Base-by-base conservation (phyloP, 2,888 invertebrate species). In the Dione vanillae region DNA sequence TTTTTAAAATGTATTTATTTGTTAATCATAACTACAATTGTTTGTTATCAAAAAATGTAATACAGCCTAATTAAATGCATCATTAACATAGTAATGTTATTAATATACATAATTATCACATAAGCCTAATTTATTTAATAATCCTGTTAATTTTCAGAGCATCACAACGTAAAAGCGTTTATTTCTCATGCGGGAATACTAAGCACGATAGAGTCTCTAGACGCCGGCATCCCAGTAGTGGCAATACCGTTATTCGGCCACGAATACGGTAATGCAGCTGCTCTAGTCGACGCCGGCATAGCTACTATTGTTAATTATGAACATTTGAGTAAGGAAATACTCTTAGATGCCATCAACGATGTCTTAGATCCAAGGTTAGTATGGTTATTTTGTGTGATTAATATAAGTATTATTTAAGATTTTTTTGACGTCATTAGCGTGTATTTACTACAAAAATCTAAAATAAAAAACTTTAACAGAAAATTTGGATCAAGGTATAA, bases 171-270 rank as follows among this genome's bases (percentile, higher is more conserved):
- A 0, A 95, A 94, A 75, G 91, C 94, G 0, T 96, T 96, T 78
- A 94, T 96, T 76, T 93, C 95, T 0, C 96, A 96, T 78, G 95
- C 95, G 2, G 96, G 96, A 2, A 94, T 96, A 70, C 86, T 96
- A 20, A 96, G 96, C 68, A 94, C 94, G 0, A 95, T 95, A 16
- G 96, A 96, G 82, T 95, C 95, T 0, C 89, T 95, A 7, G 94
- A 96, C 76, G 95, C 95, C 65, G 96, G 95, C 12, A 94, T 95
- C 47, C 96, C 96, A 8, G 88, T 95, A 61, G 85, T 96, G 8
- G 94, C 95, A 6, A 94, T 96, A 43, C 96, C 96, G 7, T 92
- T 96, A 62, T 96, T 95, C 78, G 96, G 96, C 1, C 96, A 96
- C 80, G 96, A 96, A 80, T 95, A 94, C 73, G 93, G 95, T 0